Evolutionary conservation across 1,140 invertebrate genomes (phyloP).

Genomic region (Scylla paramamosain): DNA sequence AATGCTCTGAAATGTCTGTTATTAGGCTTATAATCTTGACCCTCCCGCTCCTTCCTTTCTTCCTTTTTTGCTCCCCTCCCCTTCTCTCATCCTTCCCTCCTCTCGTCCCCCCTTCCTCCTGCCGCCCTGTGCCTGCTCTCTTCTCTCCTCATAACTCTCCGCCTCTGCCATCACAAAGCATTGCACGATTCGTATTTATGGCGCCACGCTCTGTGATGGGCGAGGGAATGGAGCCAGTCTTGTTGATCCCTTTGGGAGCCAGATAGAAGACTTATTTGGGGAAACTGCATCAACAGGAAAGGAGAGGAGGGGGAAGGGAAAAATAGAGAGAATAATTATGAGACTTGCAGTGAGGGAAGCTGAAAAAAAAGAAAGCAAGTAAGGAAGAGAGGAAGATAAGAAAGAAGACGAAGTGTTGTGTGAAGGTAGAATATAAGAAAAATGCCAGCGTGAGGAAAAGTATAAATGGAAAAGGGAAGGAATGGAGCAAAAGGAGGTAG

Average conservation of each 20-base stretch:
- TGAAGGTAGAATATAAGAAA: not conserved
- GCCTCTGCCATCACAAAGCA: not conserved
- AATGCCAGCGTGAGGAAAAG: not conserved
- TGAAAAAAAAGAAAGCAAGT: not conserved
- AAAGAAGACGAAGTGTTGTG: too few relatives aligned
- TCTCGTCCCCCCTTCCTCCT: too few relatives aligned
- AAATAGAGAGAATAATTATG: not conserved
- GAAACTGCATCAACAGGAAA: not conserved
- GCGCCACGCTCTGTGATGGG: not conserved
- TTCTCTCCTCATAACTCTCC: not conserved
- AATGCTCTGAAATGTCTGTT: too few relatives aligned
- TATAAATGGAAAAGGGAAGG: not conserved
- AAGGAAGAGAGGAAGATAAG: not conserved
- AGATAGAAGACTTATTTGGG: not conserved
- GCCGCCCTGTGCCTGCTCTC: not conserved
- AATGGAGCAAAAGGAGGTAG: not conserved
- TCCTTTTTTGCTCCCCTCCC: too few relatives aligned
- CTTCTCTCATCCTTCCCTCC: too few relatives aligned
- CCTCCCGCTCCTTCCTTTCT: too few relatives aligned
- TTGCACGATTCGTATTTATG: not conserved
- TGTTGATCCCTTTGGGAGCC: not conserved
- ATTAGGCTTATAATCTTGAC: too few relatives aligned
- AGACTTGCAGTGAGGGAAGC: not conserved
- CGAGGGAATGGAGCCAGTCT: not conserved
- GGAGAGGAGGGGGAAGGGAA: not conserved